Percentiles rank a stretch among this genome's conserved stretches.
Evolutionary conservation across 2,113 vertebrate species (phyloP).

Genomic region (Osmerus eperlanus): DNA sequence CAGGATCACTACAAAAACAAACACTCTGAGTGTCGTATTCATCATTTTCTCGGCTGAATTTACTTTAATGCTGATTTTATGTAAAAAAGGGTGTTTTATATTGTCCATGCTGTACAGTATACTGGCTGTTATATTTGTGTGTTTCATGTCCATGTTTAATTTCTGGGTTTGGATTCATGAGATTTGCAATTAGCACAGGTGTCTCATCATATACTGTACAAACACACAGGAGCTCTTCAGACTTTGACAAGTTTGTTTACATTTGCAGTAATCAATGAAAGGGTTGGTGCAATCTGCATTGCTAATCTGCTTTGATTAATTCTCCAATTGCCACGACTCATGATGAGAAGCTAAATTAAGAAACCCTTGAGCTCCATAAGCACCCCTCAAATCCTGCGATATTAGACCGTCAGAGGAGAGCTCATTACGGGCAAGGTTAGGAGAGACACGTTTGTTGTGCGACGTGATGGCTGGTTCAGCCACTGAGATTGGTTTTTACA

Average conservation of each 20-base stretch:
- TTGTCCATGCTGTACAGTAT: no score
- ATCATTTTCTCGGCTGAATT: no score
- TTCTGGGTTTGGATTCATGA: not conserved
- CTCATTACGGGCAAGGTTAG: conserved; percentile 38
- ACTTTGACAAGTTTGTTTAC: conserved; percentile 30
- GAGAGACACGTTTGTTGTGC: conserved; percentile 5
- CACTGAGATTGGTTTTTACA: not conserved
- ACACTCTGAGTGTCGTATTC: no score
- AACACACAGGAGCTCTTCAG: no score
- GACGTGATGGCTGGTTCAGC: conserved; percentile 5
- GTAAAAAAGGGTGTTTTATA: no score
- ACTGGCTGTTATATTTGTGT: no score
- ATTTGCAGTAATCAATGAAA: conserved; percentile 16
- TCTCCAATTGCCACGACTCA: conserved; percentile 26
- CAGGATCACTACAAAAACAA: no score
- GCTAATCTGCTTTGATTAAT: conserved; percentile 51
- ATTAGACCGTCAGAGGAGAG: conserved; percentile 27
- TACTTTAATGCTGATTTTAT: no score
- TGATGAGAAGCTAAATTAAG: conserved; percentile 46
- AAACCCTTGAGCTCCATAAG: conserved; percentile 27
- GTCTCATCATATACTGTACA: no score
- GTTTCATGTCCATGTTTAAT: no score
- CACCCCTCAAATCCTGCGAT: conserved; percentile 19
- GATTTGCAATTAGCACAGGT: not conserved
- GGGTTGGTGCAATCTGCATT: conserved; percentile 37